Evolutionary conservation across 2,113 vertebrate genomes (phyloP), one percentile per base, ranked within the genome.

Genomic region (Mohoua ochrocephala): DNA sequence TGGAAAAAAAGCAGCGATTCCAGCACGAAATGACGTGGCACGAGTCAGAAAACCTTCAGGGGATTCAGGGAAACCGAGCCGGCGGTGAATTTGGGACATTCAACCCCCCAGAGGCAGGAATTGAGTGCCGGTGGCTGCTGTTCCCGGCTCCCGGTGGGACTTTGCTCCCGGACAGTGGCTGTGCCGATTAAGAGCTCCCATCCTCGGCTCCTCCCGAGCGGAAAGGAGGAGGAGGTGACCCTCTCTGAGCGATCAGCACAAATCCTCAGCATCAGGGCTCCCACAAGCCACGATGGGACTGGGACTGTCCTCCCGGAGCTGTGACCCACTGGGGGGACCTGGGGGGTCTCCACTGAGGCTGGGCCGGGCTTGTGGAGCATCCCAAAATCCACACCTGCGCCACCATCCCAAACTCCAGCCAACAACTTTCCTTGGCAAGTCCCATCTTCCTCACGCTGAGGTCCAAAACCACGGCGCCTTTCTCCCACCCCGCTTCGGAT

Each of bases 311-410:
- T 33, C 15, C 22, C 3, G 0, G 31, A 73, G 23, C 41, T 6
- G 8, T 0, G 6, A 28, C 8, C 0, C 0, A 1, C 59, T 19
- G 21, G 3, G 22, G 35, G 4, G 45, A n/a, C 15, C 24, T 0
- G 1, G 5, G 7, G 7, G 35, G 6, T 30, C 35, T 42, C 30
- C 79, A 17, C 37, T 0, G 1, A 18, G 39, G 35, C 5, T 15
- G 37, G 16, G 9, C 1, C 57, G 59, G 27, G 37, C 42, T 22
- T 4, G 12, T 0, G 18, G 35, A 65, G 20, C 11, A 45, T 18
- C 83, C 45, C 80, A 15, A n/a, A 84, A 6, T 11, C 50, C 39
- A 18, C 9, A 2, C 5, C 45, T 57, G 47, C 14, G 35, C 23
- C 77, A 15, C 2, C 61, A 54, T 31, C 75, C 50, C 68, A 30